A percentile compares a stretch with the other conserved stretches of the same genome.
Conservation (phyloP, 53 echinoderm and acorn worm genomes). For the Apostichopus leukothele region DNA sequence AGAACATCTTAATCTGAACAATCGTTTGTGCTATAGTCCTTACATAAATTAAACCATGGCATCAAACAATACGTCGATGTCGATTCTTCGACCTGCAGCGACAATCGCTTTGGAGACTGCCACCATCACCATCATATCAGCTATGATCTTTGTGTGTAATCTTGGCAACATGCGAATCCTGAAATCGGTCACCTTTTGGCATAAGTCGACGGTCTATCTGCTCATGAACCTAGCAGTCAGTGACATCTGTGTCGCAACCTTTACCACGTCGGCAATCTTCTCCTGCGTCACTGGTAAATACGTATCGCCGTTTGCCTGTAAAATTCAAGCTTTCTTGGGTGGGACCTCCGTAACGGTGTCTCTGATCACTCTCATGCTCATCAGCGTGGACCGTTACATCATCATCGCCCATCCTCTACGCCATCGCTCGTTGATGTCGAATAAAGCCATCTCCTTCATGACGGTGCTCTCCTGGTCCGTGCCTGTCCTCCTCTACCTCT, state of each 20-base stretch:
- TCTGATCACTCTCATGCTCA: constrained; percentile 19
- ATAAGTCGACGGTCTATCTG: constrained; percentile 24
- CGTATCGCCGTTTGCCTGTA: neutral
- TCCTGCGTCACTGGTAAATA: neutral
- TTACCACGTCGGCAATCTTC: constrained; percentile 39
- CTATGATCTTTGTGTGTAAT: constrained; percentile 28
- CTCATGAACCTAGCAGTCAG: constrained; percentile 50
- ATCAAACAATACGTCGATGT: neutral
- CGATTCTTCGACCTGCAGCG: neutral
- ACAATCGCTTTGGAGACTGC: neutral
- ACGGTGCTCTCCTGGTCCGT: constrained; percentile 8
- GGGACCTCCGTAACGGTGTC: constrained; percentile 20
- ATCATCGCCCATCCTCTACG: constrained; percentile 32
- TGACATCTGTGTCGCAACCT: constrained; percentile 41
- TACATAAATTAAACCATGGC: too few relatives aligned
- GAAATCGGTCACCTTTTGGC: constrained; percentile 23
- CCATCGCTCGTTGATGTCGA: constrained; percentile 35
- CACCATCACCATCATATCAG: constrained; percentile 1
- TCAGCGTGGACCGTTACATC: constrained; percentile 50
- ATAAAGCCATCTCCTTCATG: neutral
- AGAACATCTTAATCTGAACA: too few relatives aligned
- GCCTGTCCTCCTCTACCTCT: neutral
- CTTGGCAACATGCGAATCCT: constrained; percentile 45
- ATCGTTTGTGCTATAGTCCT: too few relatives aligned
- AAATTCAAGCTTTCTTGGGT: constrained; percentile 37